These are phyloP conservation scores for Chanos chanos DNA, from an alignment of 2,797 vertebrate genomes.

Conservation along the genomic window DNA sequence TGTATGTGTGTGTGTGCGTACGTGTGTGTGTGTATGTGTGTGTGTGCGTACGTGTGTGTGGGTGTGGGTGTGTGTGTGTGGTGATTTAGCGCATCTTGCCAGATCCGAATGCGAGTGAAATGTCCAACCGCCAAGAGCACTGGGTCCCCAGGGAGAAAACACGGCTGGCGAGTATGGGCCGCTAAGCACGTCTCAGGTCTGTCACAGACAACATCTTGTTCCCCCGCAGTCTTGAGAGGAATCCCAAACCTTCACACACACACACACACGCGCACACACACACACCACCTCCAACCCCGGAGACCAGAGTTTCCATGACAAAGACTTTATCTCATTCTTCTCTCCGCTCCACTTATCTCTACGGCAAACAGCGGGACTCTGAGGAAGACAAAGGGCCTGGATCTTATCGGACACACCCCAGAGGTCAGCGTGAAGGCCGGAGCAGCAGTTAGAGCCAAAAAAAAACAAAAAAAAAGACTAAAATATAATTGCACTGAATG, in stretches of 20 bases:
- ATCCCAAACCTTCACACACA: constrained; percentile 20
- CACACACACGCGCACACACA: too few relatives aligned
- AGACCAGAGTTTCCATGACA: constrained; percentile 20
- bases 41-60: too few relatives aligned
- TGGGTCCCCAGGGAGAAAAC: constrained; percentile 7
- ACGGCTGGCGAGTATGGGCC: constrained; percentile 15
- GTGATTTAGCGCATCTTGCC: too few relatives aligned
- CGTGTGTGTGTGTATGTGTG: too few relatives aligned
- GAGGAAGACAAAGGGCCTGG: constrained; percentile 19
- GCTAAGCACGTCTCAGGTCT: constrained; percentile 30
- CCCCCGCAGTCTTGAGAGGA: constrained; percentile 13
- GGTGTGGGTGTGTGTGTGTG: too few relatives aligned
- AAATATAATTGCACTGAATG: too few relatives aligned
- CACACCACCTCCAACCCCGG: constrained; percentile 3
- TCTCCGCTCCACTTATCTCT: constrained; percentile 29
- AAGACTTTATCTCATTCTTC: constrained; percentile 25
- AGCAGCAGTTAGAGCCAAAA: constrained; percentile 8
- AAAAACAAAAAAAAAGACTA: too few relatives aligned
- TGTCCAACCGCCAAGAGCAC: constrained; percentile 3
- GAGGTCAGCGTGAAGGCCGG: constrained; percentile 29
- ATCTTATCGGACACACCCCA: constrained; percentile 28
- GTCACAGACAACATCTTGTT: neutral
- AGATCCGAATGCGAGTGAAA: neutral
- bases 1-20: too few relatives aligned
- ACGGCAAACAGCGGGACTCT: constrained; percentile 13